Evolutionary conservation across 2,888 invertebrate genomes (phyloP).

Genomic region (Anodontia alba): DNA sequence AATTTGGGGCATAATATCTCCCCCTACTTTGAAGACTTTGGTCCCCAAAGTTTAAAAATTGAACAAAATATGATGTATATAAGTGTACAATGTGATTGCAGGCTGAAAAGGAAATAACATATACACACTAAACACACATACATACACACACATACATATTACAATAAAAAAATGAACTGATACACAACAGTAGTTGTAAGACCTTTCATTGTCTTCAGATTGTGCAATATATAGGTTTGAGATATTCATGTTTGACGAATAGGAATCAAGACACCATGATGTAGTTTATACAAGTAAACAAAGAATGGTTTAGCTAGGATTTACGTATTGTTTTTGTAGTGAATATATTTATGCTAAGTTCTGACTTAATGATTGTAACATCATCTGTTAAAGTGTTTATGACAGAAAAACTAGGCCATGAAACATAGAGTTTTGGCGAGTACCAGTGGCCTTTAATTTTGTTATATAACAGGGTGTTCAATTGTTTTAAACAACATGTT

Average conservation of each 20-base stretch:
- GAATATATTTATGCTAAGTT: neutral
- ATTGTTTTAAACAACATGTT: no score
- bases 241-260: neutral
- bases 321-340: neutral
- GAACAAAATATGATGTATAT: no score
- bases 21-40: no score
- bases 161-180: no score
- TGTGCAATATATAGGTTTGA: neutral
- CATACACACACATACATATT: no score
- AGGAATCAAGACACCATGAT: constrained; percentile 1
- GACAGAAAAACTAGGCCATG: neutral
- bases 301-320: neutral
- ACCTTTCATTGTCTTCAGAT: neutral
- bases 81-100: no score
- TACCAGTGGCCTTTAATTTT: constrained; percentile 7
- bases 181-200: no score
- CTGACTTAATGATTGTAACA: neutral
- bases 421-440: neutral
- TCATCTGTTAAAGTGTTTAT: neutral
- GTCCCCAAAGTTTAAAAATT: no score
- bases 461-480: no score
- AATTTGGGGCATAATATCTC: no score
- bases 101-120: no score
- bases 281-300: neutral
- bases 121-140: no score